phyloP scores from a whole-genome alignment of 1,140 invertebrate species.

The Parapsyche elsis region DNA sequence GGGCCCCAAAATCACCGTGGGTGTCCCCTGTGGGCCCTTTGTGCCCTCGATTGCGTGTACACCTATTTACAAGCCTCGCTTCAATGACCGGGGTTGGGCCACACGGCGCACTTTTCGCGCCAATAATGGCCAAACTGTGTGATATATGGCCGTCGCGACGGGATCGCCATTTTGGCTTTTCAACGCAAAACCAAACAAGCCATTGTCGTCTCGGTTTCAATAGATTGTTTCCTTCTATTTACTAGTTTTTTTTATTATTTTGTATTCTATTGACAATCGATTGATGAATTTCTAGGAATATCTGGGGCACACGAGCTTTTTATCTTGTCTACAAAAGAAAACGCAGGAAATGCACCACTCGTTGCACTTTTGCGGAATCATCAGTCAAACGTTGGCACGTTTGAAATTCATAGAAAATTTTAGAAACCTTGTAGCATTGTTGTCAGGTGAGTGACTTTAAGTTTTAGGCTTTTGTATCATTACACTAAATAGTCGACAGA shows the following conservation, averaged over 20 bases:
- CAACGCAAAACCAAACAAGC: conserved; percentile 42
- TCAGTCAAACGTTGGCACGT: too few species aligned
- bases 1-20: conserved; percentile 42
- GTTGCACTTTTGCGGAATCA: neutral
- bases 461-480: too few species aligned
- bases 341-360: neutral
- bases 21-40: conserved; percentile 46
- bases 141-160: conserved; percentile 43
- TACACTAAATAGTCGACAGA: too few species aligned
- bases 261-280: neutral
- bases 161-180: conserved; percentile 45
- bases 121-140: conserved; percentile 25
- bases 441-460: too few species aligned
- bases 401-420: too few species aligned
- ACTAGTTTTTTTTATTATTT: neutral
- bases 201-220: conserved; percentile 33
- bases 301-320: conserved; percentile 23
- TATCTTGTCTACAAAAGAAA: neutral
- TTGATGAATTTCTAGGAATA: conserved; percentile 1
- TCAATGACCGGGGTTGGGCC: conserved; percentile 24
- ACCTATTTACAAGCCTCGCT: conserved; percentile 46
- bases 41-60: conserved; percentile 50
- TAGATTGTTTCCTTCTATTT: neutral
- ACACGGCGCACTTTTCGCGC: too few species aligned
- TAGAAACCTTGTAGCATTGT: too few species aligned